Evolutionary conservation across 2,113 vertebrate species (phyloP).

Genomic region (Natator depressus): DNA sequence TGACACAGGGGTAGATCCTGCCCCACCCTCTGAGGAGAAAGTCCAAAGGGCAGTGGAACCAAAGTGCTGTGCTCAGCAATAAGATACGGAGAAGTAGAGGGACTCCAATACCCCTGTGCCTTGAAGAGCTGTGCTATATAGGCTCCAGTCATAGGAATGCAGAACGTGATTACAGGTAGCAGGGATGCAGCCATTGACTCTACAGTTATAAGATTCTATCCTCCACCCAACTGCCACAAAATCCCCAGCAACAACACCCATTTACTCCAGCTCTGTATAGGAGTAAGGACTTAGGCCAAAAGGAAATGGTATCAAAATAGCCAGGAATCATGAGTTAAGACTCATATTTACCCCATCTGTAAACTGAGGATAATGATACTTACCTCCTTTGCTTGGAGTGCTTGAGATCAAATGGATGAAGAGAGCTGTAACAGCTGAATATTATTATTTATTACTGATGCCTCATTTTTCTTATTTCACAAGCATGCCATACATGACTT

Average conservation of each 20-base stretch:
- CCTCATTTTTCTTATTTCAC: background rate
- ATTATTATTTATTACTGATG: background rate
- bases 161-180: fast-evolving
- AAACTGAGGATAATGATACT: background rate
- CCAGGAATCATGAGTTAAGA: background rate
- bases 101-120: fast-evolving
- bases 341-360: background rate
- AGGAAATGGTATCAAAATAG: background rate
- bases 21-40: background rate
- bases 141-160: fast-evolving
- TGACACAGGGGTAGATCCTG: background rate
- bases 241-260: fast-evolving
- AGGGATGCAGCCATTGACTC: background rate
- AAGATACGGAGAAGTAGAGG: fast-evolving
- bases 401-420: background rate
- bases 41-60: background rate
- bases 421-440: background rate
- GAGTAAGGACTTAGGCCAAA: background rate
- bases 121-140: background rate
- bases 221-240: background rate
- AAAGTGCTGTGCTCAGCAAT: background rate
- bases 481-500: background rate
- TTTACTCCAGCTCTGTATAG: background rate
- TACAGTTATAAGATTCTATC: background rate
- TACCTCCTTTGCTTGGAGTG: background rate